Percentiles rank a stretch among this genome's conserved stretches.
Evolutionary conservation across 2,797 vertebrate genomes (phyloP).

Genomic region (Nyctalus aviator): DNA sequence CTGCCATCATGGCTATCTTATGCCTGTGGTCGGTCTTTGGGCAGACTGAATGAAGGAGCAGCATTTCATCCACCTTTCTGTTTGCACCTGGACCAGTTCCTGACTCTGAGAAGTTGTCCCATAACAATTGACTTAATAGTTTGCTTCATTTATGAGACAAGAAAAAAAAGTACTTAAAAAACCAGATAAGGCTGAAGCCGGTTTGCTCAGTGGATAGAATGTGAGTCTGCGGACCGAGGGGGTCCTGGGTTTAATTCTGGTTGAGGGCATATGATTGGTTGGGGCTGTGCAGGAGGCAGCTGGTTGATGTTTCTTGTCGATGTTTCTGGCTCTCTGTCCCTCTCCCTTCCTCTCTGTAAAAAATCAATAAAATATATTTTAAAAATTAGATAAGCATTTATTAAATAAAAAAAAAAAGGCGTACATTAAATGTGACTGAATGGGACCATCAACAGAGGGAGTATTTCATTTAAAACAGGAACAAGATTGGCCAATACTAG

Average conservation of each 20-base stretch:
- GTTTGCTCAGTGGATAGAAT: no score
- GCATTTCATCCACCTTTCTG: neutral
- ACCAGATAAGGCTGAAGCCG: no score
- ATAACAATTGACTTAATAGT: neutral
- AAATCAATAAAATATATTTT: no score
- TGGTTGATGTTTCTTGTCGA: no score
- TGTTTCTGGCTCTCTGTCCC: no score
- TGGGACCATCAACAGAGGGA: neutral
- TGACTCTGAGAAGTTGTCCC: neutral
- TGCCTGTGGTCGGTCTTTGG: neutral
- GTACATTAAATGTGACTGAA: neutral
- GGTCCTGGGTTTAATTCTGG: no score
- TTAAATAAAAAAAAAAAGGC: neutral
- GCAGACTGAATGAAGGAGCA: neutral
- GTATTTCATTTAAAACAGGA: neutral
- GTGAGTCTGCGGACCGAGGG: no score
- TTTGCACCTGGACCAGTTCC: neutral
- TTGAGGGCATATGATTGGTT: no score
- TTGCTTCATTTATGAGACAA: conserved; percentile 12
- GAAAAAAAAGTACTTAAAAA: neutral
- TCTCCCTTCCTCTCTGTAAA: no score
- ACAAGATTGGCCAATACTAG: neutral
- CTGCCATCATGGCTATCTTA: neutral
- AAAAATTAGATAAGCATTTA: neutral
- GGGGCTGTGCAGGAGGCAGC: no score